Conservation (phyloP, 2,888 invertebrate species). For the Tortricodes alternella region DNA sequence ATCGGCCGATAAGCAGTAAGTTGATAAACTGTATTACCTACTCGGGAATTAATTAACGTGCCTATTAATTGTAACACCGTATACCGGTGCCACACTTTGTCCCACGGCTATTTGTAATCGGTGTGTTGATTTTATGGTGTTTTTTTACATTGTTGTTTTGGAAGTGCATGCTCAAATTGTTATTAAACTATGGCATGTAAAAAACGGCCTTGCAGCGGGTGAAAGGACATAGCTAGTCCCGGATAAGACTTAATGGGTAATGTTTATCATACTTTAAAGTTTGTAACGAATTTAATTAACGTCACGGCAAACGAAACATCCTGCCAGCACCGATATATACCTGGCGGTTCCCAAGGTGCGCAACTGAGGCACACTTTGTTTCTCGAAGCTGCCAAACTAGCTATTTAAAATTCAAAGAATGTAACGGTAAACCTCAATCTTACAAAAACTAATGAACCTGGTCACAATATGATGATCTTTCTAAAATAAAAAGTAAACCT, state of each 20-base stretch:
- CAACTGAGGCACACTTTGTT: background rate
- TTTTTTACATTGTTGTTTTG: background rate
- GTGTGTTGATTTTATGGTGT: constrained; percentile 1
- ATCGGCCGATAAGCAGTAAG: constrained; percentile 19
- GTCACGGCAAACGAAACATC: no score
- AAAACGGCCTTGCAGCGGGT: no score
- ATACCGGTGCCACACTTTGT: constrained; percentile 13
- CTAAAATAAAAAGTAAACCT: constrained; percentile 3
- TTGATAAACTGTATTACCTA: constrained; percentile 49
- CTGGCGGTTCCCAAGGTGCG: background rate
- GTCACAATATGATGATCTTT: constrained; percentile 23
- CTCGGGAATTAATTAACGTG: constrained; percentile 65
- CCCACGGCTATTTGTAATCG: constrained; percentile 27
- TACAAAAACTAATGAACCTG: constrained; percentile 25
- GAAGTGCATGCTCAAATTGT: background rate
- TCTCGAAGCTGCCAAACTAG: constrained; percentile 2
- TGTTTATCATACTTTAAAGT: background rate
- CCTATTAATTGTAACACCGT: constrained; percentile 56
- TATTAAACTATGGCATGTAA: background rate
- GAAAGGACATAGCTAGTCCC: no score
- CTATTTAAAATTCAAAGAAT: constrained; percentile 25
- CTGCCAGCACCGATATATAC: no score
- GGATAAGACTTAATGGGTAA: background rate
- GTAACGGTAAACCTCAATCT: constrained; percentile 17
- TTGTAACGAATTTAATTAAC: no score